Base-by-base conservation (phyloP, 2,888 invertebrate species). In the Brenthis hecate region DNA sequence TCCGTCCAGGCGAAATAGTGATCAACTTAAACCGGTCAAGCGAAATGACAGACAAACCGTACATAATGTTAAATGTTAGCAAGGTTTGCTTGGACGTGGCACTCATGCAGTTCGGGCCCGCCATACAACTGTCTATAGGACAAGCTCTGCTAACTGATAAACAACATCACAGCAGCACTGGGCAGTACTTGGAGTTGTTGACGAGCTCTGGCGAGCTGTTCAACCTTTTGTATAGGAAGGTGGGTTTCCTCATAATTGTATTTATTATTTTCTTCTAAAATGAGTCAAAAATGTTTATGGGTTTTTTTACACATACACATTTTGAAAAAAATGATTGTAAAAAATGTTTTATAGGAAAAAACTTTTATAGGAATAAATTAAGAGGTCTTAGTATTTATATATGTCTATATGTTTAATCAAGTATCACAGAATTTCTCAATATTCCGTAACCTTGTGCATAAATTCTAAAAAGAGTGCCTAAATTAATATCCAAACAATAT, bases 41-140 rank as follows among this genome's bases (percentile, higher is more conserved):
- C 69, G 95, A 96, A 68, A 94, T 94, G 66, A 91, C 93, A 43
- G 96, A 96, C 76, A 94, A 94, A 53, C 96, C 96, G 0, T 97
- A 97, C 84, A 88, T 97, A 54, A 95, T 96, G 94, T 85, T 97
- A 72, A 94, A 95, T 74, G 82, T 97, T 47, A 95, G 94, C 67
- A 94, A 95, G 71, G 84, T 96, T 13, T 95, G 95, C 77, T 90
- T 96, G 71, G 97, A 97, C 82, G 93, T 95, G 63, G 96, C 97
- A 0, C 87, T 96, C 43, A 96, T 97, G 95, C 95, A 95, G 74
- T 96, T 94, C 81, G 97, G 97, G 0, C 95, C 96, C 0, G 96
- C 96, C 0, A 88, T 96, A 53, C 97, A 97, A 85, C 93, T 96
- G 70, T 81, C 88, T 0, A 70, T 89, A 14, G 79, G 80, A 2